Conservation (phyloP, 2,797 vertebrate species). For the Gallinago solitaria region DNA sequence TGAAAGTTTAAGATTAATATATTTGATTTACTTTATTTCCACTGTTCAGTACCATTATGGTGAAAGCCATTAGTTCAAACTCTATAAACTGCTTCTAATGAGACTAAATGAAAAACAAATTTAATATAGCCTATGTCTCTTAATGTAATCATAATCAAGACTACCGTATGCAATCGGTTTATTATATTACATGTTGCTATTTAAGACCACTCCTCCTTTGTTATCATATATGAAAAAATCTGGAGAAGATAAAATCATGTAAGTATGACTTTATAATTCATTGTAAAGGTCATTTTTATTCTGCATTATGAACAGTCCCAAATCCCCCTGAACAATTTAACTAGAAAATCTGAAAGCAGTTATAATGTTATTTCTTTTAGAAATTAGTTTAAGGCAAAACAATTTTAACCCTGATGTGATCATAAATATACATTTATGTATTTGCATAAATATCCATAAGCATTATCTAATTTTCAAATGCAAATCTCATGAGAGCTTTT, state of each 20-base stretch:
- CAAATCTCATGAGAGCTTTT: neutral
- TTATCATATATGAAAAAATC: neutral
- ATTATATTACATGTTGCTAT: neutral
- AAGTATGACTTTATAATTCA: neutral
- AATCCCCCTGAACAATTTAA: neutral
- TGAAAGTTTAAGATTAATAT: neutral
- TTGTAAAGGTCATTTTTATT: neutral
- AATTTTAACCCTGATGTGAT: neutral
- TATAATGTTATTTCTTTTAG: neutral
- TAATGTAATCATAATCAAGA: neutral
- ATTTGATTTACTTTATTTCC: neutral
- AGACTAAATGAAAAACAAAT: neutral
- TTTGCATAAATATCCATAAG: neutral
- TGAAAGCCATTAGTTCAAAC: neutral
- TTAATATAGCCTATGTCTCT: neutral
- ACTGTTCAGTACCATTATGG: neutral
- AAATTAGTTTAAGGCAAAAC: neutral
- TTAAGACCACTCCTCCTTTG: neutral
- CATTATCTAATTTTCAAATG: neutral
- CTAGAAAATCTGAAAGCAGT: neutral
- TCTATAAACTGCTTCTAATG: neutral
- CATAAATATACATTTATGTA: neutral
- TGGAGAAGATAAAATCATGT: neutral
- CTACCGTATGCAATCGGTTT: neutral
- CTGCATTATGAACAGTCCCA: neutral